Percentiles rank a stretch among this genome's conserved stretches.
These are phyloP conservation scores for Siniperca chuatsi DNA, from an alignment of 2,113 vertebrate genomes.

Conservation along the genomic window DNA sequence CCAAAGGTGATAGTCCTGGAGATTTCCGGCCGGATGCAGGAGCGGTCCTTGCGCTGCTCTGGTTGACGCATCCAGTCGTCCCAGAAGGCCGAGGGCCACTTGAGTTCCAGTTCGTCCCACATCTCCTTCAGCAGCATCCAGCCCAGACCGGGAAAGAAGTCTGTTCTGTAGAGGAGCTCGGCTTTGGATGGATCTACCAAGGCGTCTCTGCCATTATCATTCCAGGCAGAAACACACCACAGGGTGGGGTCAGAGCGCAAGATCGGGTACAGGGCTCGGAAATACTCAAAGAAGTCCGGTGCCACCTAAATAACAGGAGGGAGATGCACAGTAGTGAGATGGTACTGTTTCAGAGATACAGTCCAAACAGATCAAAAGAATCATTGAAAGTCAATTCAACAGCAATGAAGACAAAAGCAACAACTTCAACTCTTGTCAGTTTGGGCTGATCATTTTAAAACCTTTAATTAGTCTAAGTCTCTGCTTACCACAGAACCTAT, in stretches of 20 bases:
- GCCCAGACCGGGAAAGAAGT: slow-evolving; percentile 95
- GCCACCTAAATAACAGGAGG: slow-evolving; percentile 83
- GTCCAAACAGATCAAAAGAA: background rate
- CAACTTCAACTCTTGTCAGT: background rate
- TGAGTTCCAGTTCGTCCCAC: slow-evolving; percentile 94
- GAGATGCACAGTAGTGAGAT: slow-evolving; percentile 4
- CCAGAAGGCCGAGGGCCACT: slow-evolving; percentile 97
- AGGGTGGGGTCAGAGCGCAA: slow-evolving; percentile 84
- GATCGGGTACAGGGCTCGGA: slow-evolving; percentile 89
- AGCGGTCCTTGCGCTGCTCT: slow-evolving; percentile 88
- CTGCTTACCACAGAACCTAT: background rate
- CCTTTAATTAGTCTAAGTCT: background rate
- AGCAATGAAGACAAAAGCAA: background rate
- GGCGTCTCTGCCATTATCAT: slow-evolving; percentile 93
- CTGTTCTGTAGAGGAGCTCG: slow-evolving; percentile 90
- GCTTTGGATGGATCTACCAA: slow-evolving; percentile 86
- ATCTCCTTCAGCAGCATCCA: slow-evolving; percentile 91
- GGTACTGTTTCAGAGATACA: background rate
- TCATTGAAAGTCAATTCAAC: background rate
- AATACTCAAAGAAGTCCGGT: slow-evolving; percentile 96
- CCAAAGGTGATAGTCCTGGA: slow-evolving; percentile 95
- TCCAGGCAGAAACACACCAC: slow-evolving; percentile 96
- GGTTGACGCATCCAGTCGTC: slow-evolving; percentile 97
- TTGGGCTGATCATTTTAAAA: background rate
- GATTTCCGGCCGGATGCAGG: slow-evolving; percentile 92